These are phyloP conservation scores for Sminthurinus aureus DNA, from an alignment of 2,888 invertebrate species.

Conservation along the genomic window DNA sequence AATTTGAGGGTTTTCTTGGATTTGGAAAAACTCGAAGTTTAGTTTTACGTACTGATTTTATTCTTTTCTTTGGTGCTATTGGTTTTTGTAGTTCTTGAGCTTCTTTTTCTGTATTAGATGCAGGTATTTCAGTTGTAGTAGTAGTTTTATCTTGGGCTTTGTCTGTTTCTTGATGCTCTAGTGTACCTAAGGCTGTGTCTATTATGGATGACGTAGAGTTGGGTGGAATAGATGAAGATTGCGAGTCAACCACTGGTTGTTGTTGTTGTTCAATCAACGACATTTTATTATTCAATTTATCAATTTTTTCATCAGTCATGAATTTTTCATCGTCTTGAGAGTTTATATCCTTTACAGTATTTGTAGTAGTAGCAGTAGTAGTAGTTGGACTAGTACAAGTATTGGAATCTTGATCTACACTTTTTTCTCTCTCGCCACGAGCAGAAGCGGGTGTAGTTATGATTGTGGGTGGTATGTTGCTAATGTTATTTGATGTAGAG, in stretches of 20 bases:
- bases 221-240: too few relatives aligned
- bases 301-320: slow-evolving; percentile 15
- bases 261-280: neutral
- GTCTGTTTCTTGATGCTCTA: neutral
- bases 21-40: slow-evolving; percentile 50
- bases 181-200: too few relatives aligned
- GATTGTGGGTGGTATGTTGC: slow-evolving; percentile 34
- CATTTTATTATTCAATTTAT: neutral
- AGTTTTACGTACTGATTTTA: slow-evolving; percentile 42
- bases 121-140: too few relatives aligned
- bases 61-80: slow-evolving; percentile 24
- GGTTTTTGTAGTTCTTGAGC: neutral
- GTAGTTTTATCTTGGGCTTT: neutral
- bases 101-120: neutral
- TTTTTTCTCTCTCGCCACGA: slow-evolving; percentile 38
- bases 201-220: too few relatives aligned
- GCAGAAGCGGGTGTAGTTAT: slow-evolving; percentile 34
- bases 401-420: neutral
- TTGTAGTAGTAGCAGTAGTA: neutral
- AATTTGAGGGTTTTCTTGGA: slow-evolving; percentile 55
- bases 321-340: neutral
- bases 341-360: neutral
- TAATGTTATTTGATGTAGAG: neutral
- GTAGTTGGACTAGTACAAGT: neutral
- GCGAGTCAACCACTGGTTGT: neutral